A percentile compares a stretch with the other conserved stretches of the same genome.
Conservation (phyloP, 2,888 invertebrate species). For the Clistopyga incitator region DNA sequence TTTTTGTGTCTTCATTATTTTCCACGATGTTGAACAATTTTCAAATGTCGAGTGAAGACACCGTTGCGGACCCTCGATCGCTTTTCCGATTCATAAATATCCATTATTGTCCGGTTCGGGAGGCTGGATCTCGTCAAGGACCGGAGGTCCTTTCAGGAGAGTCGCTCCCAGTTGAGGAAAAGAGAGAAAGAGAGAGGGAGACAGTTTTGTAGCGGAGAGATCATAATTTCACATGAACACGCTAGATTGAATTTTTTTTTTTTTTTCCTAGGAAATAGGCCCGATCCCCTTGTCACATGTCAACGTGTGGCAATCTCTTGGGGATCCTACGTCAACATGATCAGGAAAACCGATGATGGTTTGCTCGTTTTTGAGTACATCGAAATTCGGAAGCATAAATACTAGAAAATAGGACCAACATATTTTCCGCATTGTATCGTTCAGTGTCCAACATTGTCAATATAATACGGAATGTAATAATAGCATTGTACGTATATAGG, state of each 20-base stretch:
- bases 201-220: conserved; percentile 34
- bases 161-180: background rate
- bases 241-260: conserved; percentile 58
- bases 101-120: conserved; percentile 75
- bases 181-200: conserved; percentile 2
- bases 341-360: conserved; percentile 31
- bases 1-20: conserved; percentile 67
- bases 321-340: conserved; percentile 59
- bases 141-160: conserved; percentile 40
- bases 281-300: conserved; percentile 69
- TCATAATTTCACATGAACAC: conserved; percentile 72
- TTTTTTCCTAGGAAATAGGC: conserved; percentile 59
- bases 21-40: conserved; percentile 77
- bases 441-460: conserved; percentile 40
- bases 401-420: conserved; percentile 31
- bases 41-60: conserved; percentile 67
- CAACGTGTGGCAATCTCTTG: conserved; percentile 37
- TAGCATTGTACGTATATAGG: background rate
- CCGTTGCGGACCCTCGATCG: conserved; percentile 33
- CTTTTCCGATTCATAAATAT: conserved; percentile 75
- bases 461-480: conserved; percentile 36
- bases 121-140: conserved; percentile 42
- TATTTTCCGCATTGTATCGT: conserved; percentile 39
- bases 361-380: conserved; percentile 30
- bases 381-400: conserved; percentile 45